phyloP scores from a whole-genome alignment of 2,888 invertebrate genomes.

The Fragum sueziense region DNA sequence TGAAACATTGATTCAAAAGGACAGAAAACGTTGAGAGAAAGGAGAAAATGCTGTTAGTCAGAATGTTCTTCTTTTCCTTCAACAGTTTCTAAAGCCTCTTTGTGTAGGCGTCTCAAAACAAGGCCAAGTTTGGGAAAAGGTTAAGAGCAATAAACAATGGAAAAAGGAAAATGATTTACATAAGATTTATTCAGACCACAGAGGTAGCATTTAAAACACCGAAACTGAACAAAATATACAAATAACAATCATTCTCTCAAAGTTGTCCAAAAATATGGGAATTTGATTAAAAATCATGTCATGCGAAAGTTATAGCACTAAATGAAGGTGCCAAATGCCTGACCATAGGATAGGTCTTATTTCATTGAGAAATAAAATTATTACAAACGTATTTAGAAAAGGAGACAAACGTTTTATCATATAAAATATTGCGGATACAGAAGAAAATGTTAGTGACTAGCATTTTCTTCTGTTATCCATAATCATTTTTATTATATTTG shows the following conservation, averaged over 20 bases:
- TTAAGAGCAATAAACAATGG: not conserved
- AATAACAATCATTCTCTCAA: conserved; percentile 1
- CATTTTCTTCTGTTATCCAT: too few relatives aligned
- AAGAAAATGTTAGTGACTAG: too few relatives aligned
- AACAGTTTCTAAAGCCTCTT: conserved; percentile 2
- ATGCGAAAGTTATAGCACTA: not conserved
- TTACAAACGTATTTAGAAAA: too few relatives aligned
- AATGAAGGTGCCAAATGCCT: too few relatives aligned
- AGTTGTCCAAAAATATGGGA: not conserved
- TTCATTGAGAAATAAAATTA: too few relatives aligned
- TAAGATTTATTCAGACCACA: not conserved
- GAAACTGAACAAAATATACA: conserved; percentile 17
- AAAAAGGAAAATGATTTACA: not conserved
- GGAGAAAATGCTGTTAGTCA: conserved; percentile 1
- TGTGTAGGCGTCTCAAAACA: too few relatives aligned
- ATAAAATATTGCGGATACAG: too few relatives aligned
- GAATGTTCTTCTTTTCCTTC: conserved; percentile 6
- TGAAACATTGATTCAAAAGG: too few relatives aligned
- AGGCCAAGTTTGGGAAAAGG: too few relatives aligned
- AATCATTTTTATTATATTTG: too few relatives aligned
- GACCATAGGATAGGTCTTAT: too few relatives aligned
- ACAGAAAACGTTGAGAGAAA: conserved; percentile 2
- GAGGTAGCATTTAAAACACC: conserved; percentile 15
- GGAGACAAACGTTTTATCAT: too few relatives aligned
- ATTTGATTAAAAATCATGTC: conserved; percentile 5